A percentile compares a stretch with the other conserved stretches of the same genome.
Conservation (phyloP, 2,113 vertebrate genomes). For the Rousettus leschenaultii region DNA sequence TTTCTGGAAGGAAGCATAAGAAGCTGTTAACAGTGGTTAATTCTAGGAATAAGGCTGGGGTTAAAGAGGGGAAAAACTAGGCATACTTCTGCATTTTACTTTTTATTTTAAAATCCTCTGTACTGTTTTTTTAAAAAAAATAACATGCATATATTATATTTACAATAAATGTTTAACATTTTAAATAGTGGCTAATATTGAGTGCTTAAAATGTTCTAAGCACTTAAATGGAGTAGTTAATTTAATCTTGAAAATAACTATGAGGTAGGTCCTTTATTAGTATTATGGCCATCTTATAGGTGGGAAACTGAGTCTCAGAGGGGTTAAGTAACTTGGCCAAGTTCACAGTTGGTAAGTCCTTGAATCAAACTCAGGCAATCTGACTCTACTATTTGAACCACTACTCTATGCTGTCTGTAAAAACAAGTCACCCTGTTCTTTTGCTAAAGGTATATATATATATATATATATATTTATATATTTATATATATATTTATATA, state of each 20-base stretch:
- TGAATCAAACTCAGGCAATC: not conserved
- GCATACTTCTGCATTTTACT: constrained; percentile 1
- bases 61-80: not conserved
- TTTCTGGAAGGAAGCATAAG: not conserved
- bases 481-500: too few relatives aligned
- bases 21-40: not conserved
- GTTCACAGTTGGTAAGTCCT: not conserved
- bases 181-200: not conserved
- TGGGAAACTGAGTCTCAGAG: not conserved
- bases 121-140: not conserved
- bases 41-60: not conserved
- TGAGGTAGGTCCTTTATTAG: not conserved
- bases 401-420: not conserved
- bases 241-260: not conserved
- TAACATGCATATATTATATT: not conserved
- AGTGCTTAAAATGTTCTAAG: not conserved
- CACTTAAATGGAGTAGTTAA: not conserved
- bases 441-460: not conserved
- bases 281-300: not conserved
- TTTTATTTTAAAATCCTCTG: not conserved
- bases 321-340: not conserved
- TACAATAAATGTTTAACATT: not conserved
- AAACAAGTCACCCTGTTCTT: not conserved
- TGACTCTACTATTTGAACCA: not conserved
- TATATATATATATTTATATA: too few relatives aligned